Percentiles rank a stretch among this genome's conserved stretches.
Conservation (phyloP, 2,797 vertebrate genomes). For the Tinamus major region DNA sequence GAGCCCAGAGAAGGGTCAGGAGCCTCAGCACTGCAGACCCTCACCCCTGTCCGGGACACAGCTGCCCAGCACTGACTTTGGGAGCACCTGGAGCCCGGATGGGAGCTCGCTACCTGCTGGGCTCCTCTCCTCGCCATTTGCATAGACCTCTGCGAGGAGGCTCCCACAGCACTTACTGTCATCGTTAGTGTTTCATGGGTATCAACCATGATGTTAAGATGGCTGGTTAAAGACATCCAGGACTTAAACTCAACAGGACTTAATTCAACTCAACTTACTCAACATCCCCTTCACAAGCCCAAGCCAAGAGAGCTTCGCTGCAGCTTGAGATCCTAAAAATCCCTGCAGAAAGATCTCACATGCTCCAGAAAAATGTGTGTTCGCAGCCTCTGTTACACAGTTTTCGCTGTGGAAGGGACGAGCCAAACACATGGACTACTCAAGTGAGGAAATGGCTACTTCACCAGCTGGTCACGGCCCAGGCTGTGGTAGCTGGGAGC, state of each 20-base stretch:
- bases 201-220: not conserved
- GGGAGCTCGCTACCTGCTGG: not conserved
- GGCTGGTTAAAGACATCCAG: not conserved
- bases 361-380: not conserved
- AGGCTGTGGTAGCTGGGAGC: not conserved
- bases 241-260: not conserved
- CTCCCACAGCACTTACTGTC: accelerated
- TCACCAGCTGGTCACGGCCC: not conserved
- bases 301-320: not conserved
- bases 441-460: not conserved
- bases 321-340: not conserved
- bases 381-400: not conserved
- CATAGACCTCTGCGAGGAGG: not conserved
- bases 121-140: not conserved
- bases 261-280: not conserved
- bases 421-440: not conserved
- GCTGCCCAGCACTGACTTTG: accelerated
- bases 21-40: not conserved
- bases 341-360: not conserved
- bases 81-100: not conserved
- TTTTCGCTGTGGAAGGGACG: not conserved
- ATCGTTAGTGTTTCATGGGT: not conserved
- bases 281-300: not conserved
- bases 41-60: not conserved
- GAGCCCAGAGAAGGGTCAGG: accelerated